Evolutionary conservation across 2,797 vertebrate genomes (phyloP).

Genomic region (Squalus acanthias): DNA sequence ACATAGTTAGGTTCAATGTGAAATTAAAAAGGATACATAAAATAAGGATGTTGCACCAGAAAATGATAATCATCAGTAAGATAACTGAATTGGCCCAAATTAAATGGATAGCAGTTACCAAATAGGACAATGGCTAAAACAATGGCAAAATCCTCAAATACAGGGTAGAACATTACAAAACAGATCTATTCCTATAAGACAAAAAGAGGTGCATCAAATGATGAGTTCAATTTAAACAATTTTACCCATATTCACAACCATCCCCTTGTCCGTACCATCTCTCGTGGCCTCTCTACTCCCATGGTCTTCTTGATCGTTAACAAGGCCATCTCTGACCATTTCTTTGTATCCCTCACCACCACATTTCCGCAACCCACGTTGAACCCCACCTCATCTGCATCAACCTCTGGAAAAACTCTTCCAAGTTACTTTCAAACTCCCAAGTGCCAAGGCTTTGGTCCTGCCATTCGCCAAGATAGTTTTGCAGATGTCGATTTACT

Average conservation of each 20-base stretch:
- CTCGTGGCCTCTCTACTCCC: background rate
- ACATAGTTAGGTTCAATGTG: background rate
- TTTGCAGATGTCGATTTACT: too few species aligned
- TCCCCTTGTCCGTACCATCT: background rate
- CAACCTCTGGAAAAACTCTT: too few species aligned
- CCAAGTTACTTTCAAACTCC: too few species aligned
- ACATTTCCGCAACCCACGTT: too few species aligned
- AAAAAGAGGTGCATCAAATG: background rate
- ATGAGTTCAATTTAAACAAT: background rate
- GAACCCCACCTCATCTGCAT: too few species aligned
- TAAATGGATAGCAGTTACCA: background rate
- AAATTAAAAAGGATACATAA: background rate
- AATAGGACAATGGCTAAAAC: background rate
- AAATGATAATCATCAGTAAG: background rate
- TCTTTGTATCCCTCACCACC: too few species aligned
- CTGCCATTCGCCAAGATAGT: too few species aligned
- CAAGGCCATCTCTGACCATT: too few species aligned
- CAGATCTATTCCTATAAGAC: background rate
- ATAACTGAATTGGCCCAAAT: background rate
- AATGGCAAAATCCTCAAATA: background rate
- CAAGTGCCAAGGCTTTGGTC: too few species aligned
- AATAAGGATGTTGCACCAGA: background rate
- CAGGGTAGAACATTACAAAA: background rate
- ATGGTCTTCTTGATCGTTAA: background rate
- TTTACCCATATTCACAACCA: background rate